These are phyloP conservation scores for Lophura nycthemera DNA, from an alignment of 2,113 vertebrate species.

Conservation along the genomic window DNA sequence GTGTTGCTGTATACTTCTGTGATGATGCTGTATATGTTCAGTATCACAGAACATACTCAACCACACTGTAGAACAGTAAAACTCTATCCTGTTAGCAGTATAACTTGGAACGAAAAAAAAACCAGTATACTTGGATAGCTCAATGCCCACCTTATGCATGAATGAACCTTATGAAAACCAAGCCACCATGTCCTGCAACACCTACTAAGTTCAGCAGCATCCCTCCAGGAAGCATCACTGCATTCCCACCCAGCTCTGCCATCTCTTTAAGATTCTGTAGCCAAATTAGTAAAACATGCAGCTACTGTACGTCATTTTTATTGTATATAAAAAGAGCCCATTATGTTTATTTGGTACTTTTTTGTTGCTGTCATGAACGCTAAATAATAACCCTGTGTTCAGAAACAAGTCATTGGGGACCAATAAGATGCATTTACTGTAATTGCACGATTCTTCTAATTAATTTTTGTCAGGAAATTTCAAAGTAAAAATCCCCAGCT, in stretches of 20 bases:
- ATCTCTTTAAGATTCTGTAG: not conserved
- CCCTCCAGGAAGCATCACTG: not conserved
- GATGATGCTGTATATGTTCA: not conserved
- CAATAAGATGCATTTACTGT: constrained; percentile 66
- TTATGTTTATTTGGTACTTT: constrained; percentile 69
- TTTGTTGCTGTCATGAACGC: constrained; percentile 56
- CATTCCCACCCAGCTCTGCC: not conserved
- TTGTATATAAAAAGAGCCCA: constrained; percentile 39
- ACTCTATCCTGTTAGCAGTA: not conserved
- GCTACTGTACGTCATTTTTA: constrained; percentile 38
- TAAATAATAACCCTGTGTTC: constrained; percentile 69
- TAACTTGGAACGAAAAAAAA: not conserved
- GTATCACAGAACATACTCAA: not conserved
- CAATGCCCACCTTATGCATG: not conserved
- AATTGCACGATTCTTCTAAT: constrained; percentile 76
- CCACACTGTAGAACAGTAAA: not conserved
- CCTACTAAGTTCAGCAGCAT: not conserved
- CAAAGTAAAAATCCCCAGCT: constrained; percentile 62
- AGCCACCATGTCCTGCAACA: accelerated
- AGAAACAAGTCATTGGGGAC: constrained; percentile 67
- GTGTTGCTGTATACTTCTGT: not conserved
- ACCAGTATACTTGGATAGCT: not conserved
- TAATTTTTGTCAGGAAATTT: constrained; percentile 73
- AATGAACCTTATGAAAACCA: not conserved
- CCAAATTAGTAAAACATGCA: constrained; percentile 40